Base-by-base conservation (phyloP, 2,797 vertebrate species). In the Epinephelus malabaricus region DNA sequence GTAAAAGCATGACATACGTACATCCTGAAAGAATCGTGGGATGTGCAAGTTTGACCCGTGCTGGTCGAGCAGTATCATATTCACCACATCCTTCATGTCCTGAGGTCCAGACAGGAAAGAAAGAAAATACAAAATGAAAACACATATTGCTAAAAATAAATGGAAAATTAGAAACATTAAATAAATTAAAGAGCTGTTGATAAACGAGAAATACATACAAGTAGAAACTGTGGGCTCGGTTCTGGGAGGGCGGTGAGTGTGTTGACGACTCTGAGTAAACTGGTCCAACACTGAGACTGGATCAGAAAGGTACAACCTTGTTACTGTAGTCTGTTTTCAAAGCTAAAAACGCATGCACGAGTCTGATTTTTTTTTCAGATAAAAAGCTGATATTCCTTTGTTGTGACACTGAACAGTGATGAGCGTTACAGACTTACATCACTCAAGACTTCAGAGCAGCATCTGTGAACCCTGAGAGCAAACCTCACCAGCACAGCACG, bases 241-340 rank as follows among this genome's bases (percentile, higher is more conserved):
- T 67, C 38, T 3, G 83, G 75, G 0, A 92, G 27, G 50, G 76
- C 30, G 0, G 6, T 0, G 45, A 6, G 1, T 1, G 72, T 55
- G 89, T 85, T 91, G 64, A 86, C 76, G 0, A 82, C 12, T 7
- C n/a, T 21, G 23, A 94, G 90, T 53, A 93, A 66, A 70, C 38
- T 23, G 66, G 40, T 38, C 94, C 94, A 94, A 84, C 92, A 93
- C 43, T 40, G 68, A 46, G 86, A 61, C 94, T 94, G 76, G 9
- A 87, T 14, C 47, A 84, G 38, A 64, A 43, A 46, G 34, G 17
- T 7, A 18, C 62, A 43, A 43, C 9, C 40, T 10, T 6, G 13
- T 49, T 7, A 49, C 6, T 30, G 19, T 1, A 34, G 27, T 38
- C 27, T 51, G 47, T n/a, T 65, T 13, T 23, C n/a, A 53, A 15